A percentile compares a stretch with the other conserved stretches of the same genome.
Evolutionary conservation across 2,797 vertebrate species (phyloP).

Genomic region (Naso thynnoides): DNA sequence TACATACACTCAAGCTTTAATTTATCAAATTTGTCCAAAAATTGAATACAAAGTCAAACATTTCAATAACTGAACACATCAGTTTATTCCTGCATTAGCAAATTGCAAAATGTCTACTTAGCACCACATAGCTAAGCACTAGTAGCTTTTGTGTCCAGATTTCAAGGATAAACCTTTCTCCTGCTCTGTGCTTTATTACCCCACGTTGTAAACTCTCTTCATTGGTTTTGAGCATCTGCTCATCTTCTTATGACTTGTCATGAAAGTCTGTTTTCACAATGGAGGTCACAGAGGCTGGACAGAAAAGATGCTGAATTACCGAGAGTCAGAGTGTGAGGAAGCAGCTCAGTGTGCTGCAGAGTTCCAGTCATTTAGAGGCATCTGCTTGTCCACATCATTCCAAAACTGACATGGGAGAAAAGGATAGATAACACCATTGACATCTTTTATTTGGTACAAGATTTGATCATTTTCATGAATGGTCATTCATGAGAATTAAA

Average conservation of each 20-base stretch:
- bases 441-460: not conserved
- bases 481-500: conserved; percentile 13
- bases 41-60: not conserved
- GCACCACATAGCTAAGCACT: not conserved
- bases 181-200: conserved; percentile 33
- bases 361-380: not conserved
- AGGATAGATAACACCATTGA: not conserved
- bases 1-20: not conserved
- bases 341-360: not conserved
- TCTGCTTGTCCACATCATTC: not conserved
- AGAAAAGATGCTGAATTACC: conserved; percentile 1
- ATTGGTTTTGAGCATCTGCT: conserved; percentile 23
- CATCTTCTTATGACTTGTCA: conserved; percentile 16
- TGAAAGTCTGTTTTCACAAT: conserved; percentile 30
- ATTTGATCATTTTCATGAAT: too few species aligned
- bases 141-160: conserved; percentile 27
- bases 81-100: not conserved
- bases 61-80: not conserved
- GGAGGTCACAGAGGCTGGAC: conserved; percentile 14
- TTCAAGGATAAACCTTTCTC: conserved; percentile 51
- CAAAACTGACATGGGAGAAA: not conserved
- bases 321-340: not conserved
- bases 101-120: not conserved
- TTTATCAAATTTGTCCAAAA: not conserved
- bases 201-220: conserved; percentile 8